Evolutionary conservation across 1,140 invertebrate genomes (phyloP).

Genomic region (Dendroctonus valens): DNA sequence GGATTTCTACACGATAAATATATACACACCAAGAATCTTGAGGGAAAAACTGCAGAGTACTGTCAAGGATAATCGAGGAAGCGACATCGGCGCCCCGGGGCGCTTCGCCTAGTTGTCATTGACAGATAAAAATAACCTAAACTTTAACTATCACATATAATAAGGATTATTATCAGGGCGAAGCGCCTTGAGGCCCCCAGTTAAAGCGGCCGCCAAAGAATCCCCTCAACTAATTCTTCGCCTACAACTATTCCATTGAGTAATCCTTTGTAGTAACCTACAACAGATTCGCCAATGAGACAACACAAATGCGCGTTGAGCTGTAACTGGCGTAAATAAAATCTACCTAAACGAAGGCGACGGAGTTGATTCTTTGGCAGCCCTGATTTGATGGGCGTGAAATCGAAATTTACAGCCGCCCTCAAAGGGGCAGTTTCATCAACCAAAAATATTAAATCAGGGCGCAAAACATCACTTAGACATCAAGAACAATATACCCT

Average conservation of each 20-base stretch:
- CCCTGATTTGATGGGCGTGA: background rate
- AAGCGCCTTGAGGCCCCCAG: background rate
- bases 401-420: background rate
- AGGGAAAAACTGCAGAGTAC: slow-evolving; percentile 13
- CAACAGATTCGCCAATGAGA: background rate
- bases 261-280: background rate
- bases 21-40: slow-evolving; percentile 17
- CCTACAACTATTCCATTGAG: background rate
- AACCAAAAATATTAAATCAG: background rate
- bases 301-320: background rate
- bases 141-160: slow-evolving; percentile 25
- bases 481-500: slow-evolving; percentile 20
- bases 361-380: background rate
- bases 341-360: background rate
- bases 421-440: background rate
- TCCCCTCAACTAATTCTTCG: background rate
- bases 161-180: slow-evolving; percentile 2
- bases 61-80: slow-evolving; percentile 8
- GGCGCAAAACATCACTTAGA: background rate
- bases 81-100: background rate
- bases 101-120: slow-evolving; percentile 8
- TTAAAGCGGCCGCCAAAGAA: background rate
- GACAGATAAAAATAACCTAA: slow-evolving; percentile 24
- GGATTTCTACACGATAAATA: slow-evolving; percentile 21
- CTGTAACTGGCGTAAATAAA: background rate